phyloP scores from a whole-genome alignment of 2,113 vertebrate genomes.

The Vulpes lagopus region DNA sequence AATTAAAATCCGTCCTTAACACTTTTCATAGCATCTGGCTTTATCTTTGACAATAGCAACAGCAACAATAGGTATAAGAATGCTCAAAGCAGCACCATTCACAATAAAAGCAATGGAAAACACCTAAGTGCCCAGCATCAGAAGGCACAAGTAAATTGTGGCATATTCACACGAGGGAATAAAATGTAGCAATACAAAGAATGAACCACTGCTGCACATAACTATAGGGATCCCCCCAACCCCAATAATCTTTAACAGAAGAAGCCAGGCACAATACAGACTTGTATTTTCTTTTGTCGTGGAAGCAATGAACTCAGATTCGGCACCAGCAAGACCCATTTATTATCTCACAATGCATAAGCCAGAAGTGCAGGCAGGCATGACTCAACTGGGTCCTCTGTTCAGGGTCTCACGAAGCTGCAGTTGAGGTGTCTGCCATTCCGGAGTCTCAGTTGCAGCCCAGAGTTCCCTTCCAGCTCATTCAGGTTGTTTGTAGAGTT shows the following conservation, averaged over 20 bases:
- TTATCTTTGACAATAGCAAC: neutral
- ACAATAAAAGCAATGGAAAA: neutral
- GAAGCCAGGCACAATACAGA: neutral
- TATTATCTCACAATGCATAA: neutral
- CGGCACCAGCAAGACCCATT: neutral
- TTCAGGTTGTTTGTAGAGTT: neutral
- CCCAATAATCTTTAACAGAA: neutral
- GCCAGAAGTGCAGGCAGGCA: neutral
- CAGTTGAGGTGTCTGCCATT: neutral
- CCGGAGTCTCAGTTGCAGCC: neutral
- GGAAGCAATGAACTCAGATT: neutral
- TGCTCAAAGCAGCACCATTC: neutral
- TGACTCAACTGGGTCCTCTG: neutral
- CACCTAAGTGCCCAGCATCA: neutral
- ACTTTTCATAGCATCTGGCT: neutral
- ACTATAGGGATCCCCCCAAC: neutral
- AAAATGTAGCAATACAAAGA: neutral
- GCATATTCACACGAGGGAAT: neutral
- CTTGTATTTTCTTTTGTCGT: neutral
- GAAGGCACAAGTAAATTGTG: neutral
- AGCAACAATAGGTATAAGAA: neutral
- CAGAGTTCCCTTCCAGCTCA: neutral
- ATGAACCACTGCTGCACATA: neutral
- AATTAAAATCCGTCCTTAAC: slow-evolving; percentile 1
- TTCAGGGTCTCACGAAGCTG: neutral